phyloP scores from a whole-genome alignment of 2,888 invertebrate genomes.

The Caenorhabditis virilis region DNA sequence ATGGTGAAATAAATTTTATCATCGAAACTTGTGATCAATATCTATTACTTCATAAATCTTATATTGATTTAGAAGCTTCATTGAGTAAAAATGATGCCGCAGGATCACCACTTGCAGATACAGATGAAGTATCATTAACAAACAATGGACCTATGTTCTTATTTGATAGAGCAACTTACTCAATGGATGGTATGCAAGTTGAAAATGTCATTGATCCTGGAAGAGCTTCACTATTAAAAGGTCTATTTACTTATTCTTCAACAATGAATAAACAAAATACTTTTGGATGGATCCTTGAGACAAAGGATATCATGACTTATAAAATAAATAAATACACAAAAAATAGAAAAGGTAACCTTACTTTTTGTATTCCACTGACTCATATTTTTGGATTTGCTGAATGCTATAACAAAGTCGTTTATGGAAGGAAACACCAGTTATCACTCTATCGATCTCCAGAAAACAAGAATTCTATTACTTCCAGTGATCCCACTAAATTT shows the following conservation, averaged over 20 bases:
- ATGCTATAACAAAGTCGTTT: slow-evolving; percentile 53
- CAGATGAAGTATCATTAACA: slow-evolving; percentile 36
- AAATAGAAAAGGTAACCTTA: slow-evolving; percentile 48
- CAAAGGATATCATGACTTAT: slow-evolving; percentile 37
- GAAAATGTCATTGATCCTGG: slow-evolving; percentile 44
- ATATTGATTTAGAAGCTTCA: slow-evolving; percentile 31
- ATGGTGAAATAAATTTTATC: slow-evolving; percentile 28
- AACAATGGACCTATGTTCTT: slow-evolving; percentile 47
- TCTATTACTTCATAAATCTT: slow-evolving; percentile 15
- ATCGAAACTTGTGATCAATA: slow-evolving; percentile 36
- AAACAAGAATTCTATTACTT: slow-evolving; percentile 42
- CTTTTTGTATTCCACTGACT: slow-evolving; percentile 51
- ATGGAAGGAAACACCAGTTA: slow-evolving; percentile 49
- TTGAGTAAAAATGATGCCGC: slow-evolving; percentile 33
- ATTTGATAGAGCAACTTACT: slow-evolving; percentile 48
- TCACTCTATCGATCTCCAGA: slow-evolving; percentile 51
- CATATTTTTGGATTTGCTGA: slow-evolving; percentile 55
- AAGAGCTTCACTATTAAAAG: slow-evolving; percentile 50
- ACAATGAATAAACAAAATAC: slow-evolving; percentile 55
- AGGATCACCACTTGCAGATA: slow-evolving; percentile 15
- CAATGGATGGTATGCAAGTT: slow-evolving; percentile 37
- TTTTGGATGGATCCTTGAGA: slow-evolving; percentile 53
- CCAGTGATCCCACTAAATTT: slow-evolving; percentile 43
- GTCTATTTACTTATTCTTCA: slow-evolving; percentile 30
- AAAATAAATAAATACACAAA: slow-evolving; percentile 52